Percentiles rank a stretch among this genome's conserved stretches.
Conservation (phyloP, 2,113 vertebrate species). For the Gulo gulo region DNA sequence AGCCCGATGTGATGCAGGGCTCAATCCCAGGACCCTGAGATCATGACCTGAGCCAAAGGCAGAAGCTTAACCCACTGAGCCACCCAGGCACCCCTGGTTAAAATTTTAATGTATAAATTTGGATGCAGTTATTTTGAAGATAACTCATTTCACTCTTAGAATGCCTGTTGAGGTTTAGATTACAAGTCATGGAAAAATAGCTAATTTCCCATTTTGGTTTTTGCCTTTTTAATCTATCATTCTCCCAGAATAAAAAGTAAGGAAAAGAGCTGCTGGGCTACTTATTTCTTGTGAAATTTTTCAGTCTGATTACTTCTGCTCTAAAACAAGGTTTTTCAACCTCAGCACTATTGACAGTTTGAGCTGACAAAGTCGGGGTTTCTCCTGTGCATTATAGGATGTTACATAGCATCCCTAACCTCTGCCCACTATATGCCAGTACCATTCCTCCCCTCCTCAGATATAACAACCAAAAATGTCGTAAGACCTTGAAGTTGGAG, state of each 20-base stretch:
- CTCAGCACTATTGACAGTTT: not conserved
- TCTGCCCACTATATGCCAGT: not conserved
- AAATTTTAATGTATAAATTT: not conserved
- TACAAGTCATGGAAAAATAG: not conserved
- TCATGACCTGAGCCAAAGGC: too few relatives aligned
- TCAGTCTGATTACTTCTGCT: not conserved
- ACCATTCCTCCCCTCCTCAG: not conserved
- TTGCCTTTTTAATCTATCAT: not conserved
- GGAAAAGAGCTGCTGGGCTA: not conserved
- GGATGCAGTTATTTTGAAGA: not conserved
- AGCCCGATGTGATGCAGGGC: too few relatives aligned
- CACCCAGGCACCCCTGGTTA: not conserved
- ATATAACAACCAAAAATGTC: not conserved
- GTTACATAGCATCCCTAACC: not conserved
- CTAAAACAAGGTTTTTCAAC: not conserved
- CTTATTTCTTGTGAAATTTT: not conserved
- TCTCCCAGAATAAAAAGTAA: not conserved
- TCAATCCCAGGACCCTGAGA: too few relatives aligned
- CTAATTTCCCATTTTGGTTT: not conserved
- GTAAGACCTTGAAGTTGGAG: not conserved
- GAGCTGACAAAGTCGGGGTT: not conserved
- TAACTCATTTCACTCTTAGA: not conserved
- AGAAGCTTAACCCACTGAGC: too few relatives aligned
- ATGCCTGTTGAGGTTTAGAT: not conserved
- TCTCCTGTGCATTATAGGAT: not conserved